Evolutionary conservation across 2,797 vertebrate genomes (phyloP).

Genomic region (Smutsia temminckii): DNA sequence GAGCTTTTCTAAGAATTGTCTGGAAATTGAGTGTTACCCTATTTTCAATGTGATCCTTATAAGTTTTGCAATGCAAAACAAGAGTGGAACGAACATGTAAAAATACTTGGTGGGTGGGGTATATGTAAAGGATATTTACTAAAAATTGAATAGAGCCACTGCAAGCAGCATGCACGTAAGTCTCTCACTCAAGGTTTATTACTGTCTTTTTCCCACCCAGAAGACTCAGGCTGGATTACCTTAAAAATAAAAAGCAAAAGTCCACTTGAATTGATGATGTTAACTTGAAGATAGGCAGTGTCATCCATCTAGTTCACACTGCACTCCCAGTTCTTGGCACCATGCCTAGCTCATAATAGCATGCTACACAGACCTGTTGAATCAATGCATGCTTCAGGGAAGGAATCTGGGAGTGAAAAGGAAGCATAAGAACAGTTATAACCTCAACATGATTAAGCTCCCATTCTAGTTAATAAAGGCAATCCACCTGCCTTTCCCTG

Average conservation of each 20-base stretch:
- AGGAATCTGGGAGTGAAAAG: background rate
- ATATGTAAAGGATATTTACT: background rate
- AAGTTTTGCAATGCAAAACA: background rate
- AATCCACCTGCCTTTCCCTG: background rate
- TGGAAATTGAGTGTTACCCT: background rate
- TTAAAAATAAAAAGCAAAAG: background rate
- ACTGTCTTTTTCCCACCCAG: background rate
- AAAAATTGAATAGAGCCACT: background rate
- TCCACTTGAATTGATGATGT: background rate
- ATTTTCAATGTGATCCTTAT: background rate
- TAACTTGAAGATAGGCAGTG: background rate
- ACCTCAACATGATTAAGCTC: background rate
- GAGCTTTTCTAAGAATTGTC: background rate
- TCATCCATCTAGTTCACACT: background rate
- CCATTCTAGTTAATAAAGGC: background rate
- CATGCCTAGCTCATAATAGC: background rate
- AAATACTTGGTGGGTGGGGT: background rate
- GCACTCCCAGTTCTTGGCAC: background rate
- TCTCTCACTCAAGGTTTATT: constrained; percentile 16
- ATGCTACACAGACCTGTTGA: background rate
- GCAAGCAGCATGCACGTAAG: background rate
- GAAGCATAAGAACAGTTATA: background rate
- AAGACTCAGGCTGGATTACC: background rate
- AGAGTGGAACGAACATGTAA: background rate
- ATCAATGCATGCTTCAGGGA: background rate